These are phyloP conservation scores for Cybosia mesomella DNA, from an alignment of 2,888 invertebrate species.

Conservation along the genomic window DNA sequence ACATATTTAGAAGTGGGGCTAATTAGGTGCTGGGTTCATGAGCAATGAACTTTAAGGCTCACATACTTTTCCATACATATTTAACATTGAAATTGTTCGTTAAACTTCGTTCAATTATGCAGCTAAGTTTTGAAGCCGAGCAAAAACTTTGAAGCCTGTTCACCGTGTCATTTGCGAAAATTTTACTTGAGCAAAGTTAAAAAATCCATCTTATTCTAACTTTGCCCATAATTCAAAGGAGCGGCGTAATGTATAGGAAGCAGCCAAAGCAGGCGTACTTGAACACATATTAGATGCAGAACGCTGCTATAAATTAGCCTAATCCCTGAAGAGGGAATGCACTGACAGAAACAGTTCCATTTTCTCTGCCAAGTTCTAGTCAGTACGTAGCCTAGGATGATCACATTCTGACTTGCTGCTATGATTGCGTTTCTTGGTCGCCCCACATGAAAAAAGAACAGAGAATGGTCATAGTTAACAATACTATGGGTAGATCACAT, in stretches of 20 bases:
- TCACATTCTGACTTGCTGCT: conserved; percentile 36
- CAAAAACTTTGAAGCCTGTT: conserved; percentile 21
- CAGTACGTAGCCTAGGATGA: conserved; percentile 18
- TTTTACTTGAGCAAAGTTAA: conserved; percentile 20
- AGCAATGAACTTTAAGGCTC: neutral
- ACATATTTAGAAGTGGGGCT: neutral
- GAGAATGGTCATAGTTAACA: conserved; percentile 15
- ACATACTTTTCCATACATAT: conserved; percentile 1
- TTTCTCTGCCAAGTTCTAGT: conserved; percentile 53
- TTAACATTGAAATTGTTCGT: conserved; percentile 8
- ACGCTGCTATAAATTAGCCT: conserved; percentile 61
- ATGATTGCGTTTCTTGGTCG: conserved; percentile 43
- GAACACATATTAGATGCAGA: conserved; percentile 54
- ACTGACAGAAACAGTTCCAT: conserved; percentile 53
- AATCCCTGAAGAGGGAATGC: conserved; percentile 49
- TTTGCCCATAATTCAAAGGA: conserved; percentile 24
- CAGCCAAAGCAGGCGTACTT: conserved; percentile 25
- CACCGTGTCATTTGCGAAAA: conserved; percentile 27
- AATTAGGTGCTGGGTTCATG: neutral
- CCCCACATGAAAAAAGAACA: conserved; percentile 20
- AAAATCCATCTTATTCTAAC: conserved; percentile 22
- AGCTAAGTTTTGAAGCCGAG: conserved; percentile 23
- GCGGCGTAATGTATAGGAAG: conserved; percentile 10
- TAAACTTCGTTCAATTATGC: conserved; percentile 15
- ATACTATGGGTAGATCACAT: conserved; percentile 15